These are phyloP conservation scores for Phenacoccus solenopsis DNA, from an alignment of 1,140 invertebrate species.

Conservation along the genomic window DNA sequence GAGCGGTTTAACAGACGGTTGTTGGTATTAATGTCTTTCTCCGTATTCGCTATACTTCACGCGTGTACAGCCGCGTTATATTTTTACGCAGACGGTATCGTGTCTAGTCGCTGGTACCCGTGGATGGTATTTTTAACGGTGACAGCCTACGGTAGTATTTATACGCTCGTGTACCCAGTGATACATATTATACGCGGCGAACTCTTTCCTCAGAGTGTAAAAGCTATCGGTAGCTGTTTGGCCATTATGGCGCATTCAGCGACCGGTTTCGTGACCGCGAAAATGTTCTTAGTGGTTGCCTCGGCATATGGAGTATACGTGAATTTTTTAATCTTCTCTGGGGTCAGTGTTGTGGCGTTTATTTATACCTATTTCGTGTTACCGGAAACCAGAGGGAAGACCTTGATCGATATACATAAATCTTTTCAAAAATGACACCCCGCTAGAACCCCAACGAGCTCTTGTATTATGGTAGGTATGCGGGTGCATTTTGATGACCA, in stretches of 20 bases:
- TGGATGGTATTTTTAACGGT: slow-evolving; percentile 41
- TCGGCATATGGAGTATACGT: background rate
- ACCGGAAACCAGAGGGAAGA: slow-evolving; percentile 72
- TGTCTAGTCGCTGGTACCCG: slow-evolving; percentile 31
- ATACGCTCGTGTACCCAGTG: slow-evolving; percentile 42
- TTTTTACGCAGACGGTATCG: slow-evolving; percentile 30
- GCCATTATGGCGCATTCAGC: slow-evolving; percentile 34
- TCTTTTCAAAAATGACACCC: background rate
- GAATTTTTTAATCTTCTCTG: background rate
- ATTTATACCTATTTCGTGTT: slow-evolving; percentile 47
- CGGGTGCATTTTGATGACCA: no score
- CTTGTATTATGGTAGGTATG: no score
- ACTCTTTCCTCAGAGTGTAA: slow-evolving; percentile 46
- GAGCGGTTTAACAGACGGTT: slow-evolving; percentile 38
- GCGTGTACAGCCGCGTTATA: background rate
- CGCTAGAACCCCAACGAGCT: no score
- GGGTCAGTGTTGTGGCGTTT: background rate
- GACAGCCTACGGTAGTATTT: slow-evolving; percentile 42
- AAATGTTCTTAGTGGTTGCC: background rate
- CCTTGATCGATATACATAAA: slow-evolving; percentile 58
- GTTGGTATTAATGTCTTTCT: slow-evolving; percentile 40
- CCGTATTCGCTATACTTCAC: slow-evolving; percentile 31
- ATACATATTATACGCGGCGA: slow-evolving; percentile 48
- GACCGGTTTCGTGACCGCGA: slow-evolving; percentile 27
- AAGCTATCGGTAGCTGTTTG: slow-evolving; percentile 39